A percentile compares a stretch with the other conserved stretches of the same genome.
Conservation (phyloP, 2,113 vertebrate species). For the Grammomys surdaster region DNA sequence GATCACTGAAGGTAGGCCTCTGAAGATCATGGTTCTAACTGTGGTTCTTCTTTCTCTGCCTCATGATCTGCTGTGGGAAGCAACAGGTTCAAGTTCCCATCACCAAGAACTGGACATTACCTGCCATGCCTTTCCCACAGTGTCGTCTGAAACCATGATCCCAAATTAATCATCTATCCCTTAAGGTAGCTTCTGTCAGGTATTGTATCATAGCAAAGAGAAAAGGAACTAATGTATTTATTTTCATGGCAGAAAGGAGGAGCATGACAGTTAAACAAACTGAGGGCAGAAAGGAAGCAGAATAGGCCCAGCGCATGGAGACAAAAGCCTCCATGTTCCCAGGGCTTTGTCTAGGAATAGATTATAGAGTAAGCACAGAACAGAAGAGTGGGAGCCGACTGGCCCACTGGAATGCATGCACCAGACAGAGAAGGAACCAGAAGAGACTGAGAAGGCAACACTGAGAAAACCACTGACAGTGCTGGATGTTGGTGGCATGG, state of each 20-base stretch:
- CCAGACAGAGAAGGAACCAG: background rate
- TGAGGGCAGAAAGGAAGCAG: background rate
- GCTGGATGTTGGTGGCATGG: background rate
- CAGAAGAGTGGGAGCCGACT: background rate
- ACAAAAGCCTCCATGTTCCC: too few relatives aligned
- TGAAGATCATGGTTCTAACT: background rate
- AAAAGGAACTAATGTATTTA: background rate
- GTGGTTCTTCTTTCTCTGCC: background rate
- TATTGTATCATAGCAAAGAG: background rate
- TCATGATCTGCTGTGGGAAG: background rate
- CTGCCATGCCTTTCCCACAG: background rate
- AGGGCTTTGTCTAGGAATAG: too few relatives aligned
- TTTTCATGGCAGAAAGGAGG: background rate
- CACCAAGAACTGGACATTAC: background rate
- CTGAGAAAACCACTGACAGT: constrained; percentile 19
- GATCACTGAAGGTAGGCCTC: background rate
- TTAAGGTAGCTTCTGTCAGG: background rate
- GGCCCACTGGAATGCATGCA: constrained; percentile 3
- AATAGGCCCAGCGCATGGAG: too few relatives aligned
- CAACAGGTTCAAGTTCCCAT: background rate
- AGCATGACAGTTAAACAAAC: background rate
- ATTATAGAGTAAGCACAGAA: background rate
- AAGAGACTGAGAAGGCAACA: background rate
- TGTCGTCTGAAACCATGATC: background rate
- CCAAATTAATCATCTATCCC: background rate